phyloP scores from a whole-genome alignment of 2,888 invertebrate species.

The Leucophenga maculata region DNA sequence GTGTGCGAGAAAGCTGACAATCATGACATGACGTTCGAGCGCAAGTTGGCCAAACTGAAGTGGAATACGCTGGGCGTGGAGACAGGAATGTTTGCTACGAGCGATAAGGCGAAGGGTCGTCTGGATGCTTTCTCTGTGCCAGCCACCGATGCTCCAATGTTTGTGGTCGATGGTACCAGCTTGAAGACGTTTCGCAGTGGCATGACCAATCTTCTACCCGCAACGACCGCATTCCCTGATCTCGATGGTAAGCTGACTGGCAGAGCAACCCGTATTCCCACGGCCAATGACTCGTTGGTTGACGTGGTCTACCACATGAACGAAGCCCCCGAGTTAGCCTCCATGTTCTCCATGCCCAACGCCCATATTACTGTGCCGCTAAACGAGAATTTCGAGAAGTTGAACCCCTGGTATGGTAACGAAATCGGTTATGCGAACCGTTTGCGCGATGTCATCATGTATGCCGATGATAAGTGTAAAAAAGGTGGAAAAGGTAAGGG shows the following conservation, averaged over 20 bases:
- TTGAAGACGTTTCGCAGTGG: constrained; percentile 91
- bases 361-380: constrained; percentile 87
- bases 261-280: constrained; percentile 98
- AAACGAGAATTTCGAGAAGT: constrained; percentile 94
- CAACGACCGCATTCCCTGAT: constrained; percentile 96
- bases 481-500: too few species aligned
- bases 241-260: constrained; percentile 98
- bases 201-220: constrained; percentile 97
- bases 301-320: constrained; percentile 89
- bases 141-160: constrained; percentile 74
- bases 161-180: constrained; percentile 78
- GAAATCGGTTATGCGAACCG: constrained; percentile 95
- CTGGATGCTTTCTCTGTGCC: constrained; percentile 82
- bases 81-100: constrained; percentile 96
- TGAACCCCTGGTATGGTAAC: constrained; percentile 99
- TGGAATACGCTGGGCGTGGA: not conserved
- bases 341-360: constrained; percentile 76
- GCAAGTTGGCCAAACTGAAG: constrained; percentile 74
- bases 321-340: too few species aligned
- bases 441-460: not conserved
- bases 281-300: constrained; percentile 95
- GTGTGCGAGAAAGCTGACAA: constrained; percentile 82
- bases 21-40: constrained; percentile 73
- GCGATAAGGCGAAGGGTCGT: constrained; percentile 90
- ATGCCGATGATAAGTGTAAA: too few species aligned